Evolutionary conservation across 2,113 vertebrate species (phyloP).

Genomic region (Thamnophis sirtalis): DNA sequence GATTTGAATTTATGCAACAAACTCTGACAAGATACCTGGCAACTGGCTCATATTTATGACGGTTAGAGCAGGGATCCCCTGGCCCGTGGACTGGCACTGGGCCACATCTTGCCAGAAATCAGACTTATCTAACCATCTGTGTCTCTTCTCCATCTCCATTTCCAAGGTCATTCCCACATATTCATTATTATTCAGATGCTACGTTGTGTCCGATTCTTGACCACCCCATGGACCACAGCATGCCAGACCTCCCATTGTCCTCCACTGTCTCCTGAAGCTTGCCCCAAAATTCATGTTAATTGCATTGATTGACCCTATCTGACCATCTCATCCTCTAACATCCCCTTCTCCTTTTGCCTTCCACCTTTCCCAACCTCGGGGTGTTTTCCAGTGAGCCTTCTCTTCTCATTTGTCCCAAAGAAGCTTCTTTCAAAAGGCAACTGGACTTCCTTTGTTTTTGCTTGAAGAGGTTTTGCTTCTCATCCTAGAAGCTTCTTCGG

Average conservation of each 20-base stretch:
- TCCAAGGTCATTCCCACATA: background rate
- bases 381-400: background rate
- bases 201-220: too few species aligned
- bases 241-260: background rate
- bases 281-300: background rate
- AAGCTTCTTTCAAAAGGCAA: too few species aligned
- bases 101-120: too few species aligned
- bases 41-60: background rate
- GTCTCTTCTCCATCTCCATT: background rate
- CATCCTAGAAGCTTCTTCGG: too few species aligned
- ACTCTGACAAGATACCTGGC: background rate
- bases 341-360: background rate
- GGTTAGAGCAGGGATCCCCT: background rate
- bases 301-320: background rate
- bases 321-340: background rate
- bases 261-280: background rate
- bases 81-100: too few species aligned
- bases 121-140: background rate
- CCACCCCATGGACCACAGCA: too few species aligned
- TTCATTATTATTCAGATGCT: background rate
- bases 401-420: background rate
- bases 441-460: too few species aligned
- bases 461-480: too few species aligned
- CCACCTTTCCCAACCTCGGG: background rate
- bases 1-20: too few species aligned